These are phyloP conservation scores for Harpagifer antarcticus DNA, from an alignment of 2,797 vertebrate species.

Conservation along the genomic window DNA sequence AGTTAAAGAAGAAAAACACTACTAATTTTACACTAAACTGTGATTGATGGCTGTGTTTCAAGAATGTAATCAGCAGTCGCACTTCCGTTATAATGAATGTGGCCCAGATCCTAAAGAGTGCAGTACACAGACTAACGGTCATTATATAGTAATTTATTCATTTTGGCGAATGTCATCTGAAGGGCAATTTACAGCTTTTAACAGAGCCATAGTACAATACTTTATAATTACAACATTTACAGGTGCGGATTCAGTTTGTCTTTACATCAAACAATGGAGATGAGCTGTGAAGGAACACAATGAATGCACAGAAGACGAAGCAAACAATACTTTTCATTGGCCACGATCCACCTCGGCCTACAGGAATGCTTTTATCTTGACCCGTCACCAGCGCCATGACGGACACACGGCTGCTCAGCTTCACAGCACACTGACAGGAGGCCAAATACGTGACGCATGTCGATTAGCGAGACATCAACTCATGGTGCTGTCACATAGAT, in stretches of 20 bases:
- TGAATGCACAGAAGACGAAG: conserved; percentile 57
- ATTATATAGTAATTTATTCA: conserved; percentile 87
- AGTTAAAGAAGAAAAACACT: conserved; percentile 6
- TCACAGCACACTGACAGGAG: conserved; percentile 42
- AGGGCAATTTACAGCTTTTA: conserved; percentile 87
- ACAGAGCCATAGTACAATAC: conserved; percentile 86
- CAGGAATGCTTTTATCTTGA: conserved; percentile 32
- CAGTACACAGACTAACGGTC: conserved; percentile 26
- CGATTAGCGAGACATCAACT: conserved; percentile 46
- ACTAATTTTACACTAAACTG: neutral
- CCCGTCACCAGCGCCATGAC: conserved; percentile 30
- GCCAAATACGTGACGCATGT: conserved; percentile 37
- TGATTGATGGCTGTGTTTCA: conserved; percentile 2
- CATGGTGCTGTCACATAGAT: conserved; percentile 7
- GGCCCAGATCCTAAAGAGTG: conserved; percentile 9
- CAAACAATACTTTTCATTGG: conserved; percentile 50
- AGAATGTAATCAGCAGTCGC: neutral
- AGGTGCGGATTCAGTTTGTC: conserved; percentile 74
- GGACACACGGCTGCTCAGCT: conserved; percentile 8
- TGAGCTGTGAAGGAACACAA: conserved; percentile 65
- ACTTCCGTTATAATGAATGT: conserved; percentile 3
- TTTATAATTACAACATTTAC: conserved; percentile 88
- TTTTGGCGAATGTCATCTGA: conserved; percentile 83
- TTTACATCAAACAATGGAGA: conserved; percentile 73
- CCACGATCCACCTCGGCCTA: conserved; percentile 37